These are phyloP conservation scores for Sminthurides bifidus DNA, from an alignment of 1,140 invertebrate genomes.

Conservation along the genomic window DNA sequence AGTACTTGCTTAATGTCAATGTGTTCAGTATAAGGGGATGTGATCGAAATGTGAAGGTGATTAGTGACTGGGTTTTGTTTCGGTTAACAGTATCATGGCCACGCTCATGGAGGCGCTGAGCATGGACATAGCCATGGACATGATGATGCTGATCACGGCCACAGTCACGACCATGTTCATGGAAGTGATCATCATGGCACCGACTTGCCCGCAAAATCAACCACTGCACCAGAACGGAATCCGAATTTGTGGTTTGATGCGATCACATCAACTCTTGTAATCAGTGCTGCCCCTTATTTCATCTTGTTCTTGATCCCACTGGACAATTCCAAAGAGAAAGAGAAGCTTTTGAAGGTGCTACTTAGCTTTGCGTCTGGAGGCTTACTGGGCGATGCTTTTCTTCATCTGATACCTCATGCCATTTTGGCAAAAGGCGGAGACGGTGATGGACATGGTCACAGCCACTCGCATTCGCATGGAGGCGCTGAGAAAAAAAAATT, in stretches of 20 bases:
- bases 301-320: conserved; percentile 89
- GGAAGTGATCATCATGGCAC: background rate
- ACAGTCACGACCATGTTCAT: background rate
- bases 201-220: background rate
- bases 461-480: conserved; percentile 39
- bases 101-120: too few relatives aligned
- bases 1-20: too few relatives aligned
- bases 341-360: conserved; percentile 74
- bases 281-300: conserved; percentile 86
- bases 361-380: conserved; percentile 91
- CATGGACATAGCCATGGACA: too few relatives aligned
- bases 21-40: too few relatives aligned
- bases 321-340: conserved; percentile 68
- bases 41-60: too few relatives aligned
- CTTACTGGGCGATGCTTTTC: conserved; percentile 86
- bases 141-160: background rate
- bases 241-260: conserved; percentile 63
- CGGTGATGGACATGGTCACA: conserved; percentile 40
- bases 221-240: conserved; percentile 12
- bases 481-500: conserved; percentile 43
- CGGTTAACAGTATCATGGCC: too few relatives aligned
- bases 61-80: too few relatives aligned
- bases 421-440: conserved; percentile 45
- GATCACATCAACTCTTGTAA: conserved; percentile 75
- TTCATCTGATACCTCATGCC: conserved; percentile 93